Base-by-base conservation (phyloP, 2,888 invertebrate genomes). In the Platynereis dumerilii region DNA sequence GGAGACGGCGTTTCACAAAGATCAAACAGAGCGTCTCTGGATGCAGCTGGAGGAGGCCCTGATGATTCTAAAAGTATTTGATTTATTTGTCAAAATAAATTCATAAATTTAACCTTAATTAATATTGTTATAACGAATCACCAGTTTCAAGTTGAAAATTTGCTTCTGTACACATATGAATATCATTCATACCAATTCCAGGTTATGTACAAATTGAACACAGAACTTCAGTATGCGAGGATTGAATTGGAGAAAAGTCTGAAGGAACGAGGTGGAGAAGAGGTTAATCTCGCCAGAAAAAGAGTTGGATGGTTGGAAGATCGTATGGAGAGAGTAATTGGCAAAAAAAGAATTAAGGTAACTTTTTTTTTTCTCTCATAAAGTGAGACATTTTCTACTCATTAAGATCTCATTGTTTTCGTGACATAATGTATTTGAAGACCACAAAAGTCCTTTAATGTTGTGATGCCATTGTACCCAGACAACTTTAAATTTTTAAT, bases 281-380 rank as follows among this genome's bases (percentile, higher is more conserved):
- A 60, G 59, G 67, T 56, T 24, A 54, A 58, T 44, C 22, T 48
- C 15, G 76, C 78, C 22, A 69, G 81, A 27, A 81, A 80, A 67
- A 66, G 81, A 54, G 79, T 81, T 3, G 77, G 76, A 65, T 81
- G 80, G 81, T 64, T 81, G 26, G 80, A 81, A 65, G 80, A 79
- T 58, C 74, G 77, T 39, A 79, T 81, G 78, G 80, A 79, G 24
- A 64, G 72, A 27, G 68, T 68, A n/a, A 54, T 68, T 17, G 68
- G 69, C 22, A 68, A 64, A 22, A 53, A 56, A 39, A 26, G 62
- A 39, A 64, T 34, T 34, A 34, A 34, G 34, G 34, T 34, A 12
- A n/a, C n/a, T n/a, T 64, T 27, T n/a, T n/a, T n/a, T n/a, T n/a
- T n/a, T n/a, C n/a, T n/a, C n/a, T n/a, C n/a, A n/a, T n/a, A n/a